Evolutionary conservation across 2,888 invertebrate species (phyloP), one percentile per base, ranked within the genome.

Genomic region (Meteorus colon): DNA sequence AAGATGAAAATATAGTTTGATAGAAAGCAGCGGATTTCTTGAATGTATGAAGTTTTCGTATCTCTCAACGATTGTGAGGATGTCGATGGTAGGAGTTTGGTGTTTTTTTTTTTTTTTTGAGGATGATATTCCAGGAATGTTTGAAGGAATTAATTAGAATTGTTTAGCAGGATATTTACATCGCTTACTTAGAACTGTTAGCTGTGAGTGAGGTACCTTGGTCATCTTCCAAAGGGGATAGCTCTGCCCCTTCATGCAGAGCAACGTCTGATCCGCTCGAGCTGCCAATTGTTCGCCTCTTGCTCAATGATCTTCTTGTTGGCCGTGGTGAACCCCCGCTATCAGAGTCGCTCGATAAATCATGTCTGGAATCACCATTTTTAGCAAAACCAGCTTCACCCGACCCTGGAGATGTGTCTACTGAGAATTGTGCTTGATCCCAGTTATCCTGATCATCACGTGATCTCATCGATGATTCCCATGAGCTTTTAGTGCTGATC

Each of bases 211-310:
- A 86, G 90, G 89, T 92, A 92, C 92, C 92, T 92, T 92, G 92
- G 90, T 92, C 92, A 86, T 92, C 92, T 84, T 92, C 92, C 86
- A 90, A 86, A 79, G 89, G 89, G 86, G 92, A 92, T 78, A 92
- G 90, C 84, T 93, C 93, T 65, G 92, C 92, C 75, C 93, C 93
- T 88, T 93, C 93, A 86, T 93, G 93, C 78, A 93, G 90, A 77
- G 93, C 93, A 76, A 93, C 91, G 86, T 93, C 93, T 48, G 93
- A 93, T 73, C 92, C 93, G 85, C 93, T 93, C 78, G 93, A 93
- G 84, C 92, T 93, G 81, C 92, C 92, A 75, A 92, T 87, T 51
- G 92, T 92, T 85, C 91, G 90, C 82, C 89, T 86, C 82, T 89
- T 89, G 83, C 85, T 86, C 65, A 85, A 83, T 8, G 88, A 87